These are phyloP conservation scores for Pteropus alecto DNA, from an alignment of 2,113 vertebrate species.

Conservation along the genomic window DNA sequence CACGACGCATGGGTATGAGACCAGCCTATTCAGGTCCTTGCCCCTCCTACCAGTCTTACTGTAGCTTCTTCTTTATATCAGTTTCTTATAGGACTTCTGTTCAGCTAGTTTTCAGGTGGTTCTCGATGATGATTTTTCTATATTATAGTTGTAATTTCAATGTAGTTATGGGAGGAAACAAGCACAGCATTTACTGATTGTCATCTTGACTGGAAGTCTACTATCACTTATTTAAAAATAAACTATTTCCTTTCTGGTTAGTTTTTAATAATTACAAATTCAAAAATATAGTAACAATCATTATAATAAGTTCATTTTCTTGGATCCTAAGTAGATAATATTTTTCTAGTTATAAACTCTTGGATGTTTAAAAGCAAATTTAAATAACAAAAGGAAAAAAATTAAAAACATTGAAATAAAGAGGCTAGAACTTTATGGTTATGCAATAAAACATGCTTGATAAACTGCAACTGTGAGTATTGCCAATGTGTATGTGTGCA, in stretches of 20 bases:
- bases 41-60: neutral
- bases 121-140: neutral
- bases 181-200: too few species aligned
- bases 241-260: neutral
- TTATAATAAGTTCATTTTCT: neutral
- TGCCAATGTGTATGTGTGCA: neutral
- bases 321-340: neutral
- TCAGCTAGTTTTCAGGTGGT: neutral
- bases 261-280: neutral
- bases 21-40: neutral
- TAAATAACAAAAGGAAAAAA: neutral
- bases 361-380: neutral
- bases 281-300: neutral
- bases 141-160: too few species aligned
- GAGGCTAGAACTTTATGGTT: neutral
- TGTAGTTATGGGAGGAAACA: too few species aligned
- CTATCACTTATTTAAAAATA: neutral
- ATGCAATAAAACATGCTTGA: neutral
- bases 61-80: neutral
- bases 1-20: neutral
- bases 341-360: slow-evolving; percentile 28
- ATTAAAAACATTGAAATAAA: neutral
- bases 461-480: neutral
- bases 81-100: neutral
- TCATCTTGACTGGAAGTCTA: neutral